Base-by-base conservation (phyloP, 2,113 vertebrate genomes). In the Progne subis region DNA sequence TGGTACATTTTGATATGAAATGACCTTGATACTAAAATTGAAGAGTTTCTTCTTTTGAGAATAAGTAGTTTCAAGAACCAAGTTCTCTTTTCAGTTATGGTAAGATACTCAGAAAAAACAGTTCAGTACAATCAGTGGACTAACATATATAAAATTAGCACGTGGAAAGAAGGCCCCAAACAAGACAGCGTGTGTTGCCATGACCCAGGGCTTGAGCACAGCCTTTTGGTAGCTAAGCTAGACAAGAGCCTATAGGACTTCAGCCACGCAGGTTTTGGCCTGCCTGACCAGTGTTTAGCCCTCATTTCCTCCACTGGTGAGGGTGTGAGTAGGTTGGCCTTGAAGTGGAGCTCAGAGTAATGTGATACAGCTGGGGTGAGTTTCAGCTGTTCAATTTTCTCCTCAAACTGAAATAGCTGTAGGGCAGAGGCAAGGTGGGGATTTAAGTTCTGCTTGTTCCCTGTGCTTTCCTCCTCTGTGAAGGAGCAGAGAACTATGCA, bases 161-260 rank as follows among this genome's bases (percentile, higher is more conserved):
- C 1, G 4, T 5, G 5, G 23, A 59, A 86, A 83, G 43, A 86
- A 74, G 32, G 2, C 24, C 14, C 39, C 8, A 69, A 34, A 47
- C 3, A 2, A 82, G 65, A 59, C 1, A 37, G 5, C 0, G 0
- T 67, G 13, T 24, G 23, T 46, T 91, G 12, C 24, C 11, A 5
- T 61, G 6, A 34, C 17, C 25, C 23, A 41, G 17, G 23, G 29
- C 32, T 37, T 4, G 2, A 69, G 37, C 46, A 50, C 18, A 77
- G 25, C 6, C 14, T 65, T 53, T 64, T 77, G 7, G 8, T 25
- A 83, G 55, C n/a, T 46, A 21, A 86, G 55, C n/a, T 46, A 21
- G 19, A 53, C 31, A 80, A 80, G 52, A 26, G 9, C 11, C 37
- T 3, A 0, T 0, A 59, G 57, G 53, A 39, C 53, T 90, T 57